Percentiles rank a stretch among this genome's conserved stretches.
phyloP scores from a whole-genome alignment of 2,888 invertebrate species.

The Amiota communis region DNA sequence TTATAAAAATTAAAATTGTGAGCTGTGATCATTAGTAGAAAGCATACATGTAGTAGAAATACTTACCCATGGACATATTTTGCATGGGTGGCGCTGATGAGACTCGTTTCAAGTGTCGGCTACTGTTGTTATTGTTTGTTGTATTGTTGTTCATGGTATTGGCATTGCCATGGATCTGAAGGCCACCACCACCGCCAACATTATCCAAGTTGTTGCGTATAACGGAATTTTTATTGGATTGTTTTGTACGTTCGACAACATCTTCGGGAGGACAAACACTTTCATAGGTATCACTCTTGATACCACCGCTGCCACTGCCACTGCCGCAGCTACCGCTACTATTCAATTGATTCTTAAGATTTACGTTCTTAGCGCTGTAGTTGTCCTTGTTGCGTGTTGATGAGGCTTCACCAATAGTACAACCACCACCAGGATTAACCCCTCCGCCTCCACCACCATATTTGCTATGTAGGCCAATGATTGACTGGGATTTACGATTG shows the following conservation, averaged over 20 bases:
- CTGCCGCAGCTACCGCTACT: conserved; percentile 34
- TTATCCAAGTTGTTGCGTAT: conserved; percentile 69
- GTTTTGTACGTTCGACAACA: conserved; percentile 71
- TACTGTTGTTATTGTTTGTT: conserved; percentile 66
- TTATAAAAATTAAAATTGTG: neutral
- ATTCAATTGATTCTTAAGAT: conserved; percentile 70
- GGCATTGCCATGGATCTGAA: conserved; percentile 46
- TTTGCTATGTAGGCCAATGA: conserved; percentile 68
- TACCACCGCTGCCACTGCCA: conserved; percentile 46
- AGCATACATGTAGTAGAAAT: neutral
- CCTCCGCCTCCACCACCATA: conserved; percentile 55
- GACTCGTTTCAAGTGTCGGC: conserved; percentile 75
- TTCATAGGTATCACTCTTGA: conserved; percentile 73
- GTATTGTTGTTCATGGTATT: conserved; percentile 53
- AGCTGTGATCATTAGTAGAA: neutral
- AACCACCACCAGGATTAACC: neutral
- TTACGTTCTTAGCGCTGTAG: conserved; percentile 70
- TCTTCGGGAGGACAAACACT: conserved; percentile 73
- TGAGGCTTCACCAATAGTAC: neutral
- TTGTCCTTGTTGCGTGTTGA: conserved; percentile 65
- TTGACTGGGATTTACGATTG: conserved; percentile 71
- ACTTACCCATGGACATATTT: conserved; percentile 69
- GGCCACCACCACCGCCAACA: conserved; percentile 46
- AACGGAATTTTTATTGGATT: conserved; percentile 69
- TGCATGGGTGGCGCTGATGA: conserved; percentile 76